Evolutionary conservation across 2,888 invertebrate genomes (phyloP).

Genomic region (Aelia acuminata): DNA sequence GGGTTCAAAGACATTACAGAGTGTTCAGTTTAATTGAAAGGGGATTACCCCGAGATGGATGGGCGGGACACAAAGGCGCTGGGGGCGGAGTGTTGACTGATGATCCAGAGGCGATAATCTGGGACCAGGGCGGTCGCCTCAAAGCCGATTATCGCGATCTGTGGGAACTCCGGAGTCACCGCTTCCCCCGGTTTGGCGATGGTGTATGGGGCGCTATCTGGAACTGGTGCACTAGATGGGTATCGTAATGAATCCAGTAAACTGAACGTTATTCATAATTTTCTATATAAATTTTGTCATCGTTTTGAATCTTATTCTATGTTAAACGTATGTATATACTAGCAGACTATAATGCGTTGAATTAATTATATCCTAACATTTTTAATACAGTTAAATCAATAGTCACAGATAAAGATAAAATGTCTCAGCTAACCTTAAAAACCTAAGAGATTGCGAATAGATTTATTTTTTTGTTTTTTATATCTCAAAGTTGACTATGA

Average conservation of each 20-base stretch:
- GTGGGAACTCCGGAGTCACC: slow-evolving; percentile 22
- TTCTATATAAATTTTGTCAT: too few relatives aligned
- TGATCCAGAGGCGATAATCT: slow-evolving; percentile 36
- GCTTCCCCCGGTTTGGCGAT: not conserved
- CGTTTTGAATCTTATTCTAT: too few relatives aligned
- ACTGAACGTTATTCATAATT: too few relatives aligned
- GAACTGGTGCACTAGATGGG: not conserved
- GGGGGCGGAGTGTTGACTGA: slow-evolving; percentile 50
- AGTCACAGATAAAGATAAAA: too few relatives aligned
- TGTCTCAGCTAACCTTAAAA: too few relatives aligned
- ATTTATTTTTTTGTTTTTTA: too few relatives aligned
- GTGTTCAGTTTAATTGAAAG: slow-evolving; percentile 19
- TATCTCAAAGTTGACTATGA: too few relatives aligned
- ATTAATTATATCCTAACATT: too few relatives aligned
- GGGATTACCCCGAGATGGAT: not conserved
- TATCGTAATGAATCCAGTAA: not conserved
- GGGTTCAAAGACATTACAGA: not conserved
- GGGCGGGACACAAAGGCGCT: not conserved
- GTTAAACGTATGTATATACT: too few relatives aligned
- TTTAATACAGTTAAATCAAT: too few relatives aligned
- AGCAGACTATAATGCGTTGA: too few relatives aligned
- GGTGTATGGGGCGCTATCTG: not conserved
- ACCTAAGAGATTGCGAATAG: too few relatives aligned
- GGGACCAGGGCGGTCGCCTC: not conserved
- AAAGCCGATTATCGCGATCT: slow-evolving; percentile 55